Evolutionary conservation across 2,797 vertebrate species (phyloP).

Genomic region (Eospalax fontanierii): DNA sequence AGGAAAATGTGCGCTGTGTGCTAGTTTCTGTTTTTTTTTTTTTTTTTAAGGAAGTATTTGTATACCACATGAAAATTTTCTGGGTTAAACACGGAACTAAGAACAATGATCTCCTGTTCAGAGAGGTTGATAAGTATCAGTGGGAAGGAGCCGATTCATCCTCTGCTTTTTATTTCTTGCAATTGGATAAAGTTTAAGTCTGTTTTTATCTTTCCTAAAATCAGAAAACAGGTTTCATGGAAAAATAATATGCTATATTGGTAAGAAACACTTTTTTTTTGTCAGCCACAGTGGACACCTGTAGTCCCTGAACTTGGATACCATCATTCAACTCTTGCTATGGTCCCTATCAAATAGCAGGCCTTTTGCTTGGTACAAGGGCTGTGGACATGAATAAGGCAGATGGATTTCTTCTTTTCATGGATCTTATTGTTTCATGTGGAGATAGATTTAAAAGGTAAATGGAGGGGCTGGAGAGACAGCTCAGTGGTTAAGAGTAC

Average conservation of each 20-base stretch:
- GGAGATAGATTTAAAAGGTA: background rate
- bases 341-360: background rate
- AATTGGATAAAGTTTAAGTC: background rate
- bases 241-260: background rate
- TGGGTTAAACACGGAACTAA: background rate
- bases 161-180: conserved; percentile 1
- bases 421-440: conserved; percentile 19
- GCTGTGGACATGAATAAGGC: background rate
- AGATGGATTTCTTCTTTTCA: background rate
- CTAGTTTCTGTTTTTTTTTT: background rate
- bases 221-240: conserved; percentile 25
- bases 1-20: background rate
- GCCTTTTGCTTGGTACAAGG: background rate
- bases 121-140: background rate
- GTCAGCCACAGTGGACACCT: background rate
- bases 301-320: background rate
- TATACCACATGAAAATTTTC: background rate
- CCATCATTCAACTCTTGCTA: background rate
- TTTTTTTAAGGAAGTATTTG: background rate
- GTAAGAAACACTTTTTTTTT: conserved; percentile 14
- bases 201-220: background rate
- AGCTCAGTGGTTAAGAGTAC: too few relatives aligned
- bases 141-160: background rate
- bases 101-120: conserved; percentile 45
- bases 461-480: background rate